Evolutionary conservation across 2,113 vertebrate species (phyloP), one percentile per base, ranked within the genome.

Genomic region (Plecturocebus donacophilus): DNA sequence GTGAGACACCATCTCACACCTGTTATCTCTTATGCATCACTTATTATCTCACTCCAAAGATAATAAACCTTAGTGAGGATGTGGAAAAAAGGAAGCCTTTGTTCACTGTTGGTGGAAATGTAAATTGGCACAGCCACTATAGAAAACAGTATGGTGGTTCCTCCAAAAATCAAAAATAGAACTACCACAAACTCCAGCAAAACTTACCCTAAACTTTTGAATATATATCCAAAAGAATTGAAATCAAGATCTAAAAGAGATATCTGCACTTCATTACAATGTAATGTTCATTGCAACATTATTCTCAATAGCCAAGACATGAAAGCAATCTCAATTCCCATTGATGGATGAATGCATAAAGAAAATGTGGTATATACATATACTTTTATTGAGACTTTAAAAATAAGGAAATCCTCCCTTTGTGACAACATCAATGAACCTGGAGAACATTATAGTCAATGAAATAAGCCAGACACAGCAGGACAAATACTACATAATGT

Each of bases 291-390:
- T 7, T 13, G 27, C 23, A 58, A 47, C 1, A 0, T 68, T 14
- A 35, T 10, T 38, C 42, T 30, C 27, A 47, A 2, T 3, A 68
- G 30, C 32, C 23, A 25, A 58, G 66, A 87, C 30, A 25, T 1
- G 30, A 61, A 61, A 25, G 23, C 47, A 25, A 35, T n/a, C 25
- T 13, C 35, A 16, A 8, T 25, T 49, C 5, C 42, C 49, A 9
- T 4, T 5, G 25, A 2, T n/a, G 20, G 71, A 7, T 38, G 30
- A 61, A 35, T 0, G 11, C 5, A 49, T 27, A 11, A 68, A n/a
- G 75, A 9, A 32, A 66, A 23, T 38, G 19, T 6, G 4, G 38
- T 11, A 20, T 3, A 45, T 9, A 54, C 17, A 25, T 32, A 8
- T 9, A 20, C 1, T 17, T 73, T 35, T 7, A 21, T n/a, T 75